Conservation (phyloP, 1,140 invertebrate genomes). For the Drosophila mayri region DNA sequence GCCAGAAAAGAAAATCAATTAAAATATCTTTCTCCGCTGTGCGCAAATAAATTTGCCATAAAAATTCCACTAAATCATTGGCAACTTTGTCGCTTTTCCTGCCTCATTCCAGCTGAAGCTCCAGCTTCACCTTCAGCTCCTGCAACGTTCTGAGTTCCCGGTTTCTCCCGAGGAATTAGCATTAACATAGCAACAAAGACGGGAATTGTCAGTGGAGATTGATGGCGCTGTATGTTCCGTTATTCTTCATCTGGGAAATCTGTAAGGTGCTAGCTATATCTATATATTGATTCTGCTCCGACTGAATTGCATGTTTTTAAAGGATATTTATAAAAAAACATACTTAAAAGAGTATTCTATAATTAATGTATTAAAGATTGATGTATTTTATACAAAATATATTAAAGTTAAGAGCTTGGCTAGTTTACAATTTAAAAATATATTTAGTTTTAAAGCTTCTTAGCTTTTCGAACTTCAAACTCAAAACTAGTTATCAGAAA, state of each 20-base stretch:
- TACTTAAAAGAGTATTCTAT: no score
- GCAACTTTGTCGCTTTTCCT: slow-evolving; percentile 65
- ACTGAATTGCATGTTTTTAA: neutral
- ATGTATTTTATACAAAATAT: no score
- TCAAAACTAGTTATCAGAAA: no score
- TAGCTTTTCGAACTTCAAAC: no score
- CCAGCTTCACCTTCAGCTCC: neutral
- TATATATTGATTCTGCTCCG: neutral
- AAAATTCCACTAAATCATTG: slow-evolving; percentile 82
- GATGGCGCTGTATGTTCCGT: slow-evolving; percentile 35
- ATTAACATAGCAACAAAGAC: slow-evolving; percentile 45
- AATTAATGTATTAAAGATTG: no score
- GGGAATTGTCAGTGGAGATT: slow-evolving; percentile 49
- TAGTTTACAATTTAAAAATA: no score
- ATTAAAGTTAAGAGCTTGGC: no score
- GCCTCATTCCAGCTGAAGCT: slow-evolving; percentile 6
- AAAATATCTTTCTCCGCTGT: slow-evolving; percentile 71
- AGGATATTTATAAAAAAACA: neutral
- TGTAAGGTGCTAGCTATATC: neutral
- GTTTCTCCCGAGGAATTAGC: slow-evolving; percentile 45
- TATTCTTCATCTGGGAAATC: slow-evolving; percentile 33
- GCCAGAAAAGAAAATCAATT: slow-evolving; percentile 73
- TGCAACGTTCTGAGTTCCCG: slow-evolving; percentile 26
- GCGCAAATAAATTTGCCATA: slow-evolving; percentile 79
- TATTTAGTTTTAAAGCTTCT: no score